A percentile compares a stretch with the other conserved stretches of the same genome.
Conservation (phyloP, 2,113 vertebrate genomes). For the Pithys albifrons region DNA sequence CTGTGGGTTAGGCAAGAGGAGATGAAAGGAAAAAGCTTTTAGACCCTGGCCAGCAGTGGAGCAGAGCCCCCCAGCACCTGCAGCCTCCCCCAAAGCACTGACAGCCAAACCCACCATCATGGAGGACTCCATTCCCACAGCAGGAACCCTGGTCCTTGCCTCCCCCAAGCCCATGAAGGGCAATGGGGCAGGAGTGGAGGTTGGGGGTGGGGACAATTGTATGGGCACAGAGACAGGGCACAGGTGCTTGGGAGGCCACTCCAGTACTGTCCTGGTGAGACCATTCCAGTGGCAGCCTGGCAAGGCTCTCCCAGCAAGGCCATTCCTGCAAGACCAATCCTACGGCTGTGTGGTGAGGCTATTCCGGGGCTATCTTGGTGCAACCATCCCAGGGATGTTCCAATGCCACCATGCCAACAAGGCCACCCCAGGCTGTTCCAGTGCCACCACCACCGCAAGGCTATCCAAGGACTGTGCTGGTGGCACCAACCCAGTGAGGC, state of each 20-base stretch:
- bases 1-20: background rate
- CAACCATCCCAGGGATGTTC: background rate
- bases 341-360: background rate
- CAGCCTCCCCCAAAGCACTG: background rate
- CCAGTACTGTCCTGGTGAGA: background rate
- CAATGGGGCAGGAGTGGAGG: rapidly evolving
- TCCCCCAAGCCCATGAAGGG: background rate
- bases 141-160: rapidly evolving
- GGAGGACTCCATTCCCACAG: background rate
- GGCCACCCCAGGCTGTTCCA: background rate
- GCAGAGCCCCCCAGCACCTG: rapidly evolving
- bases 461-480: background rate
- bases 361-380: background rate
- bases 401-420: background rate
- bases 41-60: background rate
- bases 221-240: background rate
- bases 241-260: background rate
- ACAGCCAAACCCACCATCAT: background rate
- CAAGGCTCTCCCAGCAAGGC: background rate
- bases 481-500: background rate
- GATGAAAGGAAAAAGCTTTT: background rate
- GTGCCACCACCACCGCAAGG: background rate
- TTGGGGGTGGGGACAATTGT: background rate
- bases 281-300: background rate
- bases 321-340: background rate